Conservation (phyloP, 2,888 invertebrate genomes). For the Euplexia lucipara region DNA sequence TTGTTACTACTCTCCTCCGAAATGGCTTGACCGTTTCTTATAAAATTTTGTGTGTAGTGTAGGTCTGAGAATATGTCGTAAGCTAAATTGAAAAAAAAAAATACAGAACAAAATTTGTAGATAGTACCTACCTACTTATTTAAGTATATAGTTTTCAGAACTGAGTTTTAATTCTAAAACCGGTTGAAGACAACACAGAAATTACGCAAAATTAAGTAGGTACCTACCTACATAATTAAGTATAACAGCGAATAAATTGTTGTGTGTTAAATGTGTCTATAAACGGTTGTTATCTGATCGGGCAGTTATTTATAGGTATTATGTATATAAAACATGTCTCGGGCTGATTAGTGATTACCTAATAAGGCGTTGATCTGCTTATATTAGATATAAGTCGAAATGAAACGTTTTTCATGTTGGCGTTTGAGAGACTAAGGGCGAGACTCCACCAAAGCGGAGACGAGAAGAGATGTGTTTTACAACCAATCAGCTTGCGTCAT, state of each 20-base stretch:
- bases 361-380: slow-evolving; percentile 16
- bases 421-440: neutral
- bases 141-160: neutral
- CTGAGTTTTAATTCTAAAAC: neutral
- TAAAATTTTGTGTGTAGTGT: too few species aligned
- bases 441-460: too few species aligned
- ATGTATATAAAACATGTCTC: slow-evolving; percentile 13
- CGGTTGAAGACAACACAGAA: neutral
- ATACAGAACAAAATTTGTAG: too few species aligned
- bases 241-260: slow-evolving; percentile 1
- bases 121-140: too few species aligned
- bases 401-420: neutral
- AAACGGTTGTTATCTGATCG: slow-evolving; percentile 15
- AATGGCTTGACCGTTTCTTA: too few species aligned
- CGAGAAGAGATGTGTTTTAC: too few species aligned
- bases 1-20: too few species aligned
- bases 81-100: too few species aligned
- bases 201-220: too few species aligned
- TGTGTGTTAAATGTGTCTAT: slow-evolving; percentile 20
- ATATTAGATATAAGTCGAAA: neutral
- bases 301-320: slow-evolving; percentile 39
- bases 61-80: too few species aligned
- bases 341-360: slow-evolving; percentile 16
- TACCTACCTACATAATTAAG: neutral
- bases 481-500: too few species aligned